Base-by-base conservation (phyloP, 1,140 invertebrate genomes). In the Apolygus lucorum region DNA sequence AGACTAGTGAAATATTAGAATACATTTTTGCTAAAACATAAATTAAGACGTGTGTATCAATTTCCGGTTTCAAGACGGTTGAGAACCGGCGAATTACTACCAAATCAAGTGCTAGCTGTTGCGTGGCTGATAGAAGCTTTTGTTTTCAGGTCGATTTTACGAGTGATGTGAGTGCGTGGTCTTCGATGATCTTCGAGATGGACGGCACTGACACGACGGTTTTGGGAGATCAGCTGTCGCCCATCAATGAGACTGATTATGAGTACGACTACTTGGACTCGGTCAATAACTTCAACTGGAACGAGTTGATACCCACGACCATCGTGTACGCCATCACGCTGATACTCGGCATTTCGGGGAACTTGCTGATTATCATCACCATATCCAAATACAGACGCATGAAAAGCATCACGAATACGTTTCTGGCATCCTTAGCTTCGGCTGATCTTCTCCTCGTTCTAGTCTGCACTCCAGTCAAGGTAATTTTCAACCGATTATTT, bases 381-480 rank as follows among this genome's bases (percentile, higher is more conserved):
- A 80, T 82, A 1, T 76, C 76, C 26, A 26, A 70, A 4, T 75
- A 75, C 68, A 29, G 72, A n/a, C 24, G 73, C 29, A 75, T 75
- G 74, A 74, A 75, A 68, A 71, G 67, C 28, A 73, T 88, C 1
- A 90, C 88, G 2, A 91, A 91, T 73, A 82, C 89, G 2, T 90
- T 91, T 72, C 78, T 90, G 24, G 84, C 85, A 1, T 87, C 86
- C 74, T 77, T 90, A 26, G 87, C 88, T 2, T 85, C 84, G 0
- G 88, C 89, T 0, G 89, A 90, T 79, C 80, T 90, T 1, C 79
- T 90, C 17, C 81, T 90, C 4, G 87, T 90, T 65, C 79, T 85
- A 27, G 82, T 90, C 73, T 90, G 89, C 77, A 87, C 90, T 67
- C 89, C 89, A 11, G 85, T 90, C 0, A 90, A 89, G 83, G 87